A percentile compares a stretch with the other conserved stretches of the same genome.
phyloP scores from a whole-genome alignment of 2,113 vertebrate species.

The Poeciliopsis prolifica region DNA sequence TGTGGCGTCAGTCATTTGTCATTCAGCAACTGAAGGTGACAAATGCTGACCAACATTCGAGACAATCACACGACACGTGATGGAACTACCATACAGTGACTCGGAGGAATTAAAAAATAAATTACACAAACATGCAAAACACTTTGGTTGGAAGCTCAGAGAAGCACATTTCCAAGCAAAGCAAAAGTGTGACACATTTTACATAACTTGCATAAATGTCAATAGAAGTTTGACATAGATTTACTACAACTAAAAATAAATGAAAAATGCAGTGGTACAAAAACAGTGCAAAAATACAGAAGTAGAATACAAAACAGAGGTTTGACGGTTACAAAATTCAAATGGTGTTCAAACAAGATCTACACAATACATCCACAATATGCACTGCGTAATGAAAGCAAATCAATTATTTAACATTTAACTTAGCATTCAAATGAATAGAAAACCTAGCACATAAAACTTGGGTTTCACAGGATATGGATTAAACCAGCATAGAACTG shows the following conservation, averaged over 20 bases:
- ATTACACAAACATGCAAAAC: constrained; percentile 83
- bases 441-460: constrained; percentile 19
- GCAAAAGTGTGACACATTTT: constrained; percentile 62
- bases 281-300: constrained; percentile 56
- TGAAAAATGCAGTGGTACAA: constrained; percentile 35
- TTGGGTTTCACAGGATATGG: constrained; percentile 52
- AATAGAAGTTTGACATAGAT: constrained; percentile 53
- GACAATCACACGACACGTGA: constrained; percentile 63
- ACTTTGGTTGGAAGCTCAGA: constrained; percentile 77
- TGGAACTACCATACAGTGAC: constrained; percentile 62
- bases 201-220: constrained; percentile 45
- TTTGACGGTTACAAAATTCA: constrained; percentile 47
- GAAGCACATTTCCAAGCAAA: constrained; percentile 71
- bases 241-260: constrained; percentile 47
- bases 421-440: constrained; percentile 39
- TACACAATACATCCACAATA: constrained; percentile 41
- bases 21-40: constrained; percentile 55
- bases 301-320: constrained; percentile 52
- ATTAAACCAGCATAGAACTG: constrained; percentile 54
- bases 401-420: constrained; percentile 49
- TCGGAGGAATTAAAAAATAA: constrained; percentile 54
- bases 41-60: constrained; percentile 49
- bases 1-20: constrained; percentile 21
- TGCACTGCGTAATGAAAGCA: constrained; percentile 52
- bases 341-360: constrained; percentile 44